These are phyloP conservation scores for Neodon shergylaensis DNA, from an alignment of 2,113 vertebrate genomes.

Conservation along the genomic window DNA sequence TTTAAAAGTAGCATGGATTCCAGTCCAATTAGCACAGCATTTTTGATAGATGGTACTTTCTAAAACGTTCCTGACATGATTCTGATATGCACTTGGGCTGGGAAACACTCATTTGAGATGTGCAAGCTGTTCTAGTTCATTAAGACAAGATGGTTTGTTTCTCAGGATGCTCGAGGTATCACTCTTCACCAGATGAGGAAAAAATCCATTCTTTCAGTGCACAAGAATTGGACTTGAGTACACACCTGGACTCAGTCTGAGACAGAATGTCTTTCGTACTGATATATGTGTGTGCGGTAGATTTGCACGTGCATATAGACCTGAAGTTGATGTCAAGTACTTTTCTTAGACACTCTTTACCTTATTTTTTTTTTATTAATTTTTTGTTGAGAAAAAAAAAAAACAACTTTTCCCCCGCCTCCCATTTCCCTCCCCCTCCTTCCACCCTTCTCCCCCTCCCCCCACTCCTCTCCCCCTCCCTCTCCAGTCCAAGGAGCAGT, in stretches of 20 bases:
- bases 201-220: neutral
- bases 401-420: too few species aligned
- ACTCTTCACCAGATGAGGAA: constrained; percentile 19
- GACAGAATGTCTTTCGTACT: neutral
- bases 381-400: too few species aligned
- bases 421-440: too few species aligned
- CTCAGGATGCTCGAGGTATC: neutral
- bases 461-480: too few species aligned
- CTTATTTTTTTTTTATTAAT: too few species aligned
- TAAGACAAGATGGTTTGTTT: constrained; percentile 52
- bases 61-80: constrained; percentile 1
- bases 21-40: constrained; percentile 11
- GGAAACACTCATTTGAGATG: constrained; percentile 16
- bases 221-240: constrained; percentile 29
- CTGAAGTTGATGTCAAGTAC: neutral
- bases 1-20: constrained; percentile 16
- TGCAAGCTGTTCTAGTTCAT: neutral
- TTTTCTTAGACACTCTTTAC: neutral
- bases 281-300: neutral
- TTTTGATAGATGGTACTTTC: constrained; percentile 8
- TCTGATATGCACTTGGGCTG: neutral
- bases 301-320: neutral
- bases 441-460: too few species aligned
- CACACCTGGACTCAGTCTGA: neutral
- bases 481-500: too few species aligned